These are phyloP conservation scores for Gobius niger DNA, from an alignment of 2,113 vertebrate genomes.

Conservation along the genomic window DNA sequence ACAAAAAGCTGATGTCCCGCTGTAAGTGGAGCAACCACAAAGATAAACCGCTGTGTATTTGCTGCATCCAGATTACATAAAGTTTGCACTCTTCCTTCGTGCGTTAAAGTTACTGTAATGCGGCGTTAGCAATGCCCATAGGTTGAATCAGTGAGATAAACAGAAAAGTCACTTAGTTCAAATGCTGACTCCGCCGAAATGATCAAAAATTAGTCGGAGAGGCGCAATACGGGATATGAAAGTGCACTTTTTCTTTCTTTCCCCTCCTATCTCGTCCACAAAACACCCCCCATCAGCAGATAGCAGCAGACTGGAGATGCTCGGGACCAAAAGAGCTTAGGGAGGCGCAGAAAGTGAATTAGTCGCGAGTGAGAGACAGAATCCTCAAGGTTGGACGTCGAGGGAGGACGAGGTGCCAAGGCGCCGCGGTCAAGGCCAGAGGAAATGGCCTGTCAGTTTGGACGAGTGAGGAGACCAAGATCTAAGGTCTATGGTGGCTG, in stretches of 20 bases:
- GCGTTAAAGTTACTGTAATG: background rate
- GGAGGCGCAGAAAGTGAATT: constrained; percentile 49
- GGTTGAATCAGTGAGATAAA: background rate
- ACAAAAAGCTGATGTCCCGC: no score
- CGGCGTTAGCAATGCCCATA: background rate
- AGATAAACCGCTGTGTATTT: no score
- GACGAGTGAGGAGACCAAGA: constrained; percentile 8
- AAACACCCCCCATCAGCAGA: constrained; percentile 59
- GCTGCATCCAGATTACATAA: no score
- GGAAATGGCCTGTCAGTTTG: constrained; percentile 35
- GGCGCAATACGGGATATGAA: constrained; percentile 59
- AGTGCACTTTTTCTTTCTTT: constrained; percentile 33
- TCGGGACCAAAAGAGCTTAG: constrained; percentile 46
- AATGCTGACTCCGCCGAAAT: constrained; percentile 40
- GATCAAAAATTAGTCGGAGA: constrained; percentile 22
- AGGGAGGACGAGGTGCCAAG: constrained; percentile 15
- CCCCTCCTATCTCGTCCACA: constrained; percentile 15
- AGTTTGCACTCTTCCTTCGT: background rate
- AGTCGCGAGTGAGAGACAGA: constrained; percentile 33
- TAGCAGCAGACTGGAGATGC: constrained; percentile 22
- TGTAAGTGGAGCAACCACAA: no score
- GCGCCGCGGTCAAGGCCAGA: constrained; percentile 19
- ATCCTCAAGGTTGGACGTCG: constrained; percentile 28
- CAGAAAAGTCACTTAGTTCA: constrained; percentile 7
- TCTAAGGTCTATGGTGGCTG: background rate